These are phyloP conservation scores for Morpho achilles DNA, from an alignment of 2,888 invertebrate species.

Conservation along the genomic window DNA sequence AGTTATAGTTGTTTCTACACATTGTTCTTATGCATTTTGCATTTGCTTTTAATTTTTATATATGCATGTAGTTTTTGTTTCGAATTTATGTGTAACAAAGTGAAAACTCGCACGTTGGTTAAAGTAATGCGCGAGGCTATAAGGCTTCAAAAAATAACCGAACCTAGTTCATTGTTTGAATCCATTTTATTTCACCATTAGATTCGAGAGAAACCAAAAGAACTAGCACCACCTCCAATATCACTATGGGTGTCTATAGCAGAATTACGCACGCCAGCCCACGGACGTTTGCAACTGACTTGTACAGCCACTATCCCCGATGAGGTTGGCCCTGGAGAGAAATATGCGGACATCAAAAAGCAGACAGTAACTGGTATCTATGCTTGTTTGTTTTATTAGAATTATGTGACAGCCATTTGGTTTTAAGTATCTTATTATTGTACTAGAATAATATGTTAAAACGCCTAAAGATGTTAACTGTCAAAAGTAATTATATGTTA, in stretches of 20 bases:
- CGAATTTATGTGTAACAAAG: no score
- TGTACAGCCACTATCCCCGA: constrained; percentile 89
- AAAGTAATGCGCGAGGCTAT: no score
- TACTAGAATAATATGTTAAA: no score
- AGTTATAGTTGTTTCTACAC: no score
- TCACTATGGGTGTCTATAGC: constrained; percentile 87
- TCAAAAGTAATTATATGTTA: no score
- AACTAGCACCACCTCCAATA: constrained; percentile 78
- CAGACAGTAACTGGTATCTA: constrained; percentile 84
- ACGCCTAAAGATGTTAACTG: no score
- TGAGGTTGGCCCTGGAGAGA: constrained; percentile 83
- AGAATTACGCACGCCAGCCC: constrained; percentile 83
- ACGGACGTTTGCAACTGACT: constrained; percentile 84
- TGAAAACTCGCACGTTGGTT: no score
- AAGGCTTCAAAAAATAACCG: no score
- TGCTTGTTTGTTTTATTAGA: not conserved
- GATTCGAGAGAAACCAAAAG: constrained; percentile 63
- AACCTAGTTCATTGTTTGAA: not conserved
- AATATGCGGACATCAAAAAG: constrained; percentile 86
- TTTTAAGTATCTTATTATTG: no score
- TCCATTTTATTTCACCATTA: constrained; percentile 21
- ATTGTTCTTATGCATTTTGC: no score
- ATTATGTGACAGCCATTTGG: not conserved
- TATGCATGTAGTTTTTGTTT: no score
- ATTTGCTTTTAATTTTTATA: no score